phyloP scores from a whole-genome alignment of 2,888 invertebrate genomes.

The Heliconius aoede region DNA sequence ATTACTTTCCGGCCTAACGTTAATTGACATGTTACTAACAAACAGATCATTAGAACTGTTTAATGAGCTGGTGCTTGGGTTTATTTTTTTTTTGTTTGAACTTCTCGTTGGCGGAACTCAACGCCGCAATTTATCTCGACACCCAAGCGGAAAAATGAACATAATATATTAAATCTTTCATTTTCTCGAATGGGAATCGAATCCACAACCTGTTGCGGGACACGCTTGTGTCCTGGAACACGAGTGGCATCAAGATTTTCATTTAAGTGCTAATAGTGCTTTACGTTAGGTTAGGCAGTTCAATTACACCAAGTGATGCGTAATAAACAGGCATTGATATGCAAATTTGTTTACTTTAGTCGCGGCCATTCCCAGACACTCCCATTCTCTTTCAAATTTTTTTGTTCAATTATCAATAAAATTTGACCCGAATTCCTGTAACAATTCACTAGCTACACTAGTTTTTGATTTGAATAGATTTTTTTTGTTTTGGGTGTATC shows the following conservation, averaged over 20 bases:
- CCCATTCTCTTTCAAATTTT: constrained; percentile 70
- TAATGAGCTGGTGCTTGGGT: constrained; percentile 17
- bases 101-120: no score
- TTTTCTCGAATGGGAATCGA: no score
- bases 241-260: no score
- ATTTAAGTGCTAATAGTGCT: constrained; percentile 51
- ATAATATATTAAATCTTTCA: no score
- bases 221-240: no score
- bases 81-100: not conserved
- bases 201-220: no score
- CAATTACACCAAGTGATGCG: constrained; percentile 81
- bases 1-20: constrained; percentile 69
- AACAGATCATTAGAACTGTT: constrained; percentile 35
- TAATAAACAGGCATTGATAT: constrained; percentile 81
- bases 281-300: constrained; percentile 65
- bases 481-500: constrained; percentile 39
- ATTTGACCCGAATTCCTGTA: constrained; percentile 74
- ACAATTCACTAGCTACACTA: constrained; percentile 69
- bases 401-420: constrained; percentile 78
- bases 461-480: constrained; percentile 62
- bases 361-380: constrained; percentile 67
- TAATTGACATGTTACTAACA: constrained; percentile 74
- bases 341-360: constrained; percentile 75
- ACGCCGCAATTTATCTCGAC: no score
- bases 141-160: no score